A percentile compares a stretch with the other conserved stretches of the same genome.
Conservation (phyloP, 92 coral and sea anemone genomes). For the Palythoa caribaeorum region DNA sequence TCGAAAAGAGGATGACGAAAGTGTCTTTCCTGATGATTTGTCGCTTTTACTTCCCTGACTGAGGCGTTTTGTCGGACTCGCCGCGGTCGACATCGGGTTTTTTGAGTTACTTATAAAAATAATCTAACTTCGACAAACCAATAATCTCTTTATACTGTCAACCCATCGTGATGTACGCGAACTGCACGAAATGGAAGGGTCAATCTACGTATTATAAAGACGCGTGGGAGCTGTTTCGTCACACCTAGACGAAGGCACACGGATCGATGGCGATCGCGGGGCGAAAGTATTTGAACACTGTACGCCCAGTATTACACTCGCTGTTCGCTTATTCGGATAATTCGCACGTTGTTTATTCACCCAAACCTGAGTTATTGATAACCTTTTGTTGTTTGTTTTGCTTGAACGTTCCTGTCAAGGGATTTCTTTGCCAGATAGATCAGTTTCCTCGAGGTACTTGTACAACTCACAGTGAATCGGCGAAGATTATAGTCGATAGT, state of each 20-base stretch:
- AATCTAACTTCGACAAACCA: background rate
- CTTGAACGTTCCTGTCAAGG: constrained; percentile 25
- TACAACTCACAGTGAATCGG: constrained; percentile 26
- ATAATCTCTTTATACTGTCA: background rate
- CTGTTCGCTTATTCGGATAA: constrained; percentile 43
- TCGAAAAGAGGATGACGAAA: constrained; percentile 52
- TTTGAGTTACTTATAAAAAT: background rate
- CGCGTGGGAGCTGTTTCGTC: constrained; percentile 50
- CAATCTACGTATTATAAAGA: constrained; percentile 21
- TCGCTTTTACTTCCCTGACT: constrained; percentile 46
- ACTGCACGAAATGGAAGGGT: constrained; percentile 24
- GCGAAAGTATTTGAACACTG: constrained; percentile 34
- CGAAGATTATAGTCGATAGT: constrained; percentile 2
- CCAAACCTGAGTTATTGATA: constrained; percentile 13
- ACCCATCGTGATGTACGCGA: constrained; percentile 25
- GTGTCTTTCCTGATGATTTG: constrained; percentile 23
- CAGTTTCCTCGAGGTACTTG: constrained; percentile 32
- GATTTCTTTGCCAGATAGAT: constrained; percentile 44
- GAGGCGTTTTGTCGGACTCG: constrained; percentile 21
- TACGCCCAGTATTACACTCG: constrained; percentile 23
- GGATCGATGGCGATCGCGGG: constrained; percentile 3
- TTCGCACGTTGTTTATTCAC: constrained; percentile 16
- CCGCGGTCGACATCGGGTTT: constrained; percentile 18
- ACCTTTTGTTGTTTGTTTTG: constrained; percentile 11
- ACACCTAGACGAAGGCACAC: constrained; percentile 38